Conservation (phyloP, 2,888 invertebrate genomes). For the Graphium colonna region DNA sequence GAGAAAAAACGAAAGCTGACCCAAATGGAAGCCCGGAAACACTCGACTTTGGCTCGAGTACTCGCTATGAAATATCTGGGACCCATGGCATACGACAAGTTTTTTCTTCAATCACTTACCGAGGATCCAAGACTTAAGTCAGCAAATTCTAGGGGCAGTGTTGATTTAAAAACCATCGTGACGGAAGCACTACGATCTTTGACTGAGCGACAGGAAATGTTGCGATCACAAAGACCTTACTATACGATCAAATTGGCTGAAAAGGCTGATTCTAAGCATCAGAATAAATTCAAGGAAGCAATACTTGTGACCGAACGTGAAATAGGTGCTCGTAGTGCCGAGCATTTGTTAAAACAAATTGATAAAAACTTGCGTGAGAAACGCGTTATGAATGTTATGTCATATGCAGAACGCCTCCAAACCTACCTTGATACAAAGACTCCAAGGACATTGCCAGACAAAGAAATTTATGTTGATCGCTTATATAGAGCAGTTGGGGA, state of each 20-base stretch:
- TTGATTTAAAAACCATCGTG: constrained; percentile 44
- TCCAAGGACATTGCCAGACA: constrained; percentile 63
- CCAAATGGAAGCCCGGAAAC: constrained; percentile 65
- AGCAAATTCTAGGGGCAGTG: constrained; percentile 59
- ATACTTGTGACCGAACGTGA: constrained; percentile 59
- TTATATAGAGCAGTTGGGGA: constrained; percentile 67
- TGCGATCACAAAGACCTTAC: constrained; percentile 66
- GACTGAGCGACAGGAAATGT: constrained; percentile 65
- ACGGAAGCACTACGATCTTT: constrained; percentile 59
- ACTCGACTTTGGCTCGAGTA: constrained; percentile 59
- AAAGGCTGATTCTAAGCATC: constrained; percentile 63
- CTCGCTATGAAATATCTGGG: constrained; percentile 73
- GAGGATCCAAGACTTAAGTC: constrained; percentile 58
- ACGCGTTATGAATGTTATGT: constrained; percentile 61
- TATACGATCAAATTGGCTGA: constrained; percentile 67
- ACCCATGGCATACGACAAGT: constrained; percentile 73
- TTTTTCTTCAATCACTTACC: constrained; percentile 58
- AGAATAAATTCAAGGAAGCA: constrained; percentile 58
- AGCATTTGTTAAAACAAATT: constrained; percentile 54
- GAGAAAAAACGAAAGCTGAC: constrained; percentile 55
- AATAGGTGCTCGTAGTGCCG: constrained; percentile 58
- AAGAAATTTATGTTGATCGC: constrained; percentile 62
- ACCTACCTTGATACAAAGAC: constrained; percentile 63
- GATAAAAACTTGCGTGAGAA: constrained; percentile 56
- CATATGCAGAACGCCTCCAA: constrained; percentile 70